Evolutionary conservation across 2,888 invertebrate genomes (phyloP).

Genomic region (Phorcus lineatus): DNA sequence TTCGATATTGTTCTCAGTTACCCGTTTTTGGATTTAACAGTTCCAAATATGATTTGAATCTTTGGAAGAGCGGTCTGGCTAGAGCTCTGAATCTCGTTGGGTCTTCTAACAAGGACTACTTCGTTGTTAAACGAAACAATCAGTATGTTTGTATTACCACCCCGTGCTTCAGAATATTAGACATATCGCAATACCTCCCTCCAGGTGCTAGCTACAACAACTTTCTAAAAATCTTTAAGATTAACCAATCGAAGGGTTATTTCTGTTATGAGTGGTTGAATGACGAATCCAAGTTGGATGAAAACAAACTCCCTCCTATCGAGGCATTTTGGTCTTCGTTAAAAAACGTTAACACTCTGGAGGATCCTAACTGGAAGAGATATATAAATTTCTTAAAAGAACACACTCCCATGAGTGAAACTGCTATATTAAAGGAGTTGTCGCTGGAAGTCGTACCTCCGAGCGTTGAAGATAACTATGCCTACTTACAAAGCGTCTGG

Average conservation of each 20-base stretch:
- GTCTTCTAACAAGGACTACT: no score
- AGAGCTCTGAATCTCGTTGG: not conserved
- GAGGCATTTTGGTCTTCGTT: not conserved
- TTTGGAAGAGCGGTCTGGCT: not conserved
- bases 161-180: not conserved
- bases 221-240: conserved; percentile 2
- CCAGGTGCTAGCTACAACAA: not conserved
- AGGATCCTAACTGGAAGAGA: not conserved
- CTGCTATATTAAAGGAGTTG: not conserved
- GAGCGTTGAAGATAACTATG: not conserved
- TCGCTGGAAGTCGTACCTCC: not conserved
- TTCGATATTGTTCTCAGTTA: not conserved
- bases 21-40: conserved; percentile 2
- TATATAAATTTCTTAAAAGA: not conserved
- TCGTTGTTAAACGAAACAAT: conserved; percentile 12
- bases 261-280: not conserved
- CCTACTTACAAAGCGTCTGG: not conserved
- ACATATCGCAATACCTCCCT: conserved; percentile 17
- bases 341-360: not conserved
- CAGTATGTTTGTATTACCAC: conserved; percentile 9
- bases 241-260: not conserved
- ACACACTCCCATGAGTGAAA: not conserved
- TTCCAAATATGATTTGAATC: conserved; percentile 6
- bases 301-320: not conserved
- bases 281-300: not conserved